These are phyloP conservation scores for Melanotus villosus DNA, from an alignment of 2,888 invertebrate species.

Conservation along the genomic window DNA sequence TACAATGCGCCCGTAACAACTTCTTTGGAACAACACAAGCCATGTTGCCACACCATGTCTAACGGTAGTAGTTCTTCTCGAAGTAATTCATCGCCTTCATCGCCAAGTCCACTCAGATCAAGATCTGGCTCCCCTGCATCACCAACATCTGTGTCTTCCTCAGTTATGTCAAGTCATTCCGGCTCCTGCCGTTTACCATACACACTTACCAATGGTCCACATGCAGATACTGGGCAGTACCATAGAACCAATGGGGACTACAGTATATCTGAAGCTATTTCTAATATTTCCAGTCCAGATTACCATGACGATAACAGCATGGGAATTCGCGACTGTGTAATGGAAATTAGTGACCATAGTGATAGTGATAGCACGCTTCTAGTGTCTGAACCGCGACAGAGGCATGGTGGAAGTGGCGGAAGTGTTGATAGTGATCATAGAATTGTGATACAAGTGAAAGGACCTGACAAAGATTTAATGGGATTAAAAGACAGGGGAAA, in stretches of 20 bases:
- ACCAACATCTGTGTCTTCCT: conserved; percentile 90
- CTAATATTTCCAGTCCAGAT: conserved; percentile 92
- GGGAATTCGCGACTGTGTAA: conserved; percentile 86
- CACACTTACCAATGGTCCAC: conserved; percentile 66
- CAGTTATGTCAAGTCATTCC: conserved; percentile 86
- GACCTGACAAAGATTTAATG: conserved; percentile 69
- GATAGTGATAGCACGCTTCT: conserved; percentile 92
- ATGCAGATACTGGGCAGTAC: conserved; percentile 55
- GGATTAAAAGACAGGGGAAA: conserved; percentile 63
- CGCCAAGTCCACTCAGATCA: conserved; percentile 78
- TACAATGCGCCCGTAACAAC: conserved; percentile 88
- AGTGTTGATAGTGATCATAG: conserved; percentile 79
- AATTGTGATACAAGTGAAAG: conserved; percentile 87
- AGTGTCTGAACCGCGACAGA: conserved; percentile 83
- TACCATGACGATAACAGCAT: conserved; percentile 90
- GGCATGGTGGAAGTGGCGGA: conserved; percentile 69
- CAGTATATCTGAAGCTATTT: conserved; percentile 88
- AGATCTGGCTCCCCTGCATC: conserved; percentile 77
- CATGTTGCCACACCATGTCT: conserved; percentile 74
- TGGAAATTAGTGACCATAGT: conserved; percentile 91
- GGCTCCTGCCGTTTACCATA: conserved; percentile 75
- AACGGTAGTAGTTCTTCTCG: conserved; percentile 74
- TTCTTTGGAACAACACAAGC: conserved; percentile 70
- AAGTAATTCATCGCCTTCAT: conserved; percentile 81
- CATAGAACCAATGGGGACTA: conserved; percentile 75